A percentile compares a stretch with the other conserved stretches of the same genome.
These are phyloP conservation scores for Amphiura filiformis DNA, from an alignment of 35 echinoderm and acorn worm genomes.

Conservation along the genomic window DNA sequence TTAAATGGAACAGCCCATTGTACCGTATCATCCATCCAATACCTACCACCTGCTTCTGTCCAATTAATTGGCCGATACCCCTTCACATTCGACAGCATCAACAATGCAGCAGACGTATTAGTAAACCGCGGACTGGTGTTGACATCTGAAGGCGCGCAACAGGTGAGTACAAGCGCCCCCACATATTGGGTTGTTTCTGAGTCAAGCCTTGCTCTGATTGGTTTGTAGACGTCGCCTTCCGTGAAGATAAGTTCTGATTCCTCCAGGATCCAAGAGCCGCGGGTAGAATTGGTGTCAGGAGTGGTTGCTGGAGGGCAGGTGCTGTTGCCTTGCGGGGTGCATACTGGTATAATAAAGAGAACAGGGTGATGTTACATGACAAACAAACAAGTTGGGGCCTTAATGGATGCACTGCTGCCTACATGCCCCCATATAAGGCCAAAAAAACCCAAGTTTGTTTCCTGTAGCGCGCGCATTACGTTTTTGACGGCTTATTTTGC, in stretches of 20 bases:
- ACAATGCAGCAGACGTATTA: conserved; percentile 47
- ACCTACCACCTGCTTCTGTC: conserved; percentile 39
- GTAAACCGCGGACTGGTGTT: conserved; percentile 83
- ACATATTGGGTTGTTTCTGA: background rate
- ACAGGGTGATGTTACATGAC: too few species aligned
- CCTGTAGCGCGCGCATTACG: too few species aligned
- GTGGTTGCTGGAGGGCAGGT: conserved; percentile 2
- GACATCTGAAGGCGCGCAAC: conserved; percentile 62
- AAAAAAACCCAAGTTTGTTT: too few species aligned
- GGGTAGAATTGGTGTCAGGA: background rate
- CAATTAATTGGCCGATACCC: conserved; percentile 41
- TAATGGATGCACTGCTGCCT: too few species aligned
- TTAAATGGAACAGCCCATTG: too few species aligned
- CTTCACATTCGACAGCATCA: conserved; percentile 52
- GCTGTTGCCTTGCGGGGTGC: background rate
- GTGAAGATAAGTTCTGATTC: conserved; percentile 52
- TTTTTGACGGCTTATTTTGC: too few species aligned
- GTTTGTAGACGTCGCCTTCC: conserved; percentile 71
- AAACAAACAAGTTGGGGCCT: too few species aligned
- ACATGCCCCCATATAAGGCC: too few species aligned
- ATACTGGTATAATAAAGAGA: too few species aligned
- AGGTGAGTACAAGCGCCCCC: conserved; percentile 67
- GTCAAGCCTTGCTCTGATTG: conserved; percentile 27
- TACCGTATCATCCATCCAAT: background rate
- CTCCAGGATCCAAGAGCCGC: conserved; percentile 23